A percentile compares a stretch with the other conserved stretches of the same genome.
These are phyloP conservation scores for Tautogolabrus adspersus DNA, from an alignment of 2,113 vertebrate species.

Conservation along the genomic window DNA sequence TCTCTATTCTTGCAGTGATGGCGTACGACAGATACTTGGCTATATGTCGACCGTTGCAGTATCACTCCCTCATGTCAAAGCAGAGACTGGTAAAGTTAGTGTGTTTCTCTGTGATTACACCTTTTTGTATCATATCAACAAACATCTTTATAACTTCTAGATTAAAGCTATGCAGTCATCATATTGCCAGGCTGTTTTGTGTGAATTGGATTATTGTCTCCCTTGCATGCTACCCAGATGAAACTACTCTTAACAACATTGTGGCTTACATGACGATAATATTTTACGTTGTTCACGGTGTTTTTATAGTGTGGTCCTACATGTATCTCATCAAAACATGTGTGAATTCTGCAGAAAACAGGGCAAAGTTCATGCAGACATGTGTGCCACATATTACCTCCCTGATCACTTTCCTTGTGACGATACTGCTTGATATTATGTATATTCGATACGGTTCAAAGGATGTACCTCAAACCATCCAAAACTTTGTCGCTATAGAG, in stretches of 20 bases:
- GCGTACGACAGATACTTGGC: constrained; percentile 65
- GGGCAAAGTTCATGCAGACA: constrained; percentile 65
- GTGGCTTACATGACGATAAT: constrained; percentile 25
- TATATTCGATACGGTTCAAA: constrained; percentile 22
- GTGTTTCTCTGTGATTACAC: constrained; percentile 35
- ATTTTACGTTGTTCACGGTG: constrained; percentile 22
- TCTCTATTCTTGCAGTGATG: constrained; percentile 58
- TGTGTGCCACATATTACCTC: constrained; percentile 66
- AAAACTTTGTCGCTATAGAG: constrained; percentile 56
- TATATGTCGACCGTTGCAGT: constrained; percentile 61
- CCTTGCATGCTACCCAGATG: constrained; percentile 46
- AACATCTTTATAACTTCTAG: constrained; percentile 27
- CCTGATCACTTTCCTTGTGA: constrained; percentile 28
- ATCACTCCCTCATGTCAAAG: constrained; percentile 58
- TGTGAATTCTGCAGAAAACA: constrained; percentile 41
- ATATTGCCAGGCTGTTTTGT: constrained; percentile 49
- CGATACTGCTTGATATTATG: constrained; percentile 29
- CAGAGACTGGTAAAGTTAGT: constrained; percentile 13
- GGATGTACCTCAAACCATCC: constrained; percentile 11
- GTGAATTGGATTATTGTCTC: constrained; percentile 45
- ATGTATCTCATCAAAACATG: constrained; percentile 59
- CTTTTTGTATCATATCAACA: constrained; percentile 6
- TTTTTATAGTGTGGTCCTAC: constrained; percentile 63
- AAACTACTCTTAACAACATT: constrained; percentile 1
- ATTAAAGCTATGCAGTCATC: constrained; percentile 34